Evolutionary conservation across 2,888 invertebrate genomes (phyloP), one percentile per base, ranked within the genome.

Genomic region (Crossocerus cetratus): DNA sequence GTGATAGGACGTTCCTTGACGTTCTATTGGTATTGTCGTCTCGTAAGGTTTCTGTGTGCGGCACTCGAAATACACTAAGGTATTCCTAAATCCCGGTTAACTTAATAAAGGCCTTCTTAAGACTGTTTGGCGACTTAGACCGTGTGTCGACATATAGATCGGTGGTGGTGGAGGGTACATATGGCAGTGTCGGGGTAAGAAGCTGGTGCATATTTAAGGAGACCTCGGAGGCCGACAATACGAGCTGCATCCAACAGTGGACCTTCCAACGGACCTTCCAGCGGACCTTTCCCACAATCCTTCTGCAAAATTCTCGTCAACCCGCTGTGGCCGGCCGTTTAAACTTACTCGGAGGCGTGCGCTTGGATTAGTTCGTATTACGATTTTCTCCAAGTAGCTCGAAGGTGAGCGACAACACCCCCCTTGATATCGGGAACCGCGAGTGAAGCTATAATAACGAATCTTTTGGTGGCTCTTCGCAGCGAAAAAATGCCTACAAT

Each of bases 81-180:
- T 88, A 86, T 88, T 89, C 88, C 77, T 71, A 82, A 89, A 90
- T 90, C 89, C 86, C 76, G 79, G 68, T 72, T 89, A 90, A 90
- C 86, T 86, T 83, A 88, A 90, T 90, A 87, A 88, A 81, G 70
- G 78, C 70, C 77, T 80, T 84, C 86, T 89, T 90, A 90, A 90
- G 90, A 86, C 87, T 88, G 88, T 90, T 90, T 90, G 84, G 75
- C 81, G 88, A 86, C 87, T 90, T 90, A 86, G 77, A 77, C 64
- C 53, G 58, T 54, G 66, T 32, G 32, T 65, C 67, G 62, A 65
- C 78, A 84, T 82, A 84, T 83, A 86, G 75, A 62, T 72, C 64
- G 22, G 16, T 49, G 53, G 56, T 69, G 69, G 76, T 70, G 78
- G 32, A 80, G 80, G 83, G 86, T 88, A 87, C 86, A 87, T 84